These are phyloP conservation scores for Cotesia typhae DNA, from an alignment of 1,140 invertebrate species.

Conservation along the genomic window DNA sequence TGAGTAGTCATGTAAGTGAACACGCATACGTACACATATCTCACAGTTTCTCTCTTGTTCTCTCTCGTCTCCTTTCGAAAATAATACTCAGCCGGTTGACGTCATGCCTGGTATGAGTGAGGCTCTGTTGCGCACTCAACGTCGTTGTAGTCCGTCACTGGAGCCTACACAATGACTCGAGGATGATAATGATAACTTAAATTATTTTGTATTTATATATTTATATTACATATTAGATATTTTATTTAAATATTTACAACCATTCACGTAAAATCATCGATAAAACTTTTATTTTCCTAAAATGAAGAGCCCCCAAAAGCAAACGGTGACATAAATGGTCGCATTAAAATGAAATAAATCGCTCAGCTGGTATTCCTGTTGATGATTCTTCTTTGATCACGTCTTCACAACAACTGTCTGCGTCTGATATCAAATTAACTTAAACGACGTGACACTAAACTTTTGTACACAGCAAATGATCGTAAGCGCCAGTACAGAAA, in stretches of 20 bases:
- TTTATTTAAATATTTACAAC: background rate
- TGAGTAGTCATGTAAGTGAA: too few species aligned
- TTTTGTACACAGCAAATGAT: background rate
- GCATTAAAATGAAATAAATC: too few species aligned
- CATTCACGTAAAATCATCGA: background rate
- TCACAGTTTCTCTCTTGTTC: too few species aligned
- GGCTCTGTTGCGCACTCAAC: slow-evolving; percentile 32
- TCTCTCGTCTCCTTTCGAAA: slow-evolving; percentile 63
- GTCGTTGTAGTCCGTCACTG: slow-evolving; percentile 12
- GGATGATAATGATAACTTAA: background rate
- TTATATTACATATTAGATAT: background rate
- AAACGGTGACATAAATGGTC: too few species aligned
- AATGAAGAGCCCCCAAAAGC: background rate
- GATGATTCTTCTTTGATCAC: too few species aligned
- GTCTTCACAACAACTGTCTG: too few species aligned
- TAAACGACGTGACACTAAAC: too few species aligned
- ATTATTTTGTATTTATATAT: background rate
- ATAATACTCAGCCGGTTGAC: slow-evolving; percentile 65
- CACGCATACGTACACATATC: too few species aligned
- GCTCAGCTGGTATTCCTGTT: background rate
- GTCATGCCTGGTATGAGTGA: slow-evolving; percentile 53
- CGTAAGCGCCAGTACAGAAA: slow-evolving; percentile 4
- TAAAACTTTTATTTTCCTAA: background rate
- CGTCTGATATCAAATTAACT: too few species aligned
- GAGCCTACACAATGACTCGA: background rate